Conservation (phyloP, 1,140 invertebrate genomes). For the Drosophila asahinai region DNA sequence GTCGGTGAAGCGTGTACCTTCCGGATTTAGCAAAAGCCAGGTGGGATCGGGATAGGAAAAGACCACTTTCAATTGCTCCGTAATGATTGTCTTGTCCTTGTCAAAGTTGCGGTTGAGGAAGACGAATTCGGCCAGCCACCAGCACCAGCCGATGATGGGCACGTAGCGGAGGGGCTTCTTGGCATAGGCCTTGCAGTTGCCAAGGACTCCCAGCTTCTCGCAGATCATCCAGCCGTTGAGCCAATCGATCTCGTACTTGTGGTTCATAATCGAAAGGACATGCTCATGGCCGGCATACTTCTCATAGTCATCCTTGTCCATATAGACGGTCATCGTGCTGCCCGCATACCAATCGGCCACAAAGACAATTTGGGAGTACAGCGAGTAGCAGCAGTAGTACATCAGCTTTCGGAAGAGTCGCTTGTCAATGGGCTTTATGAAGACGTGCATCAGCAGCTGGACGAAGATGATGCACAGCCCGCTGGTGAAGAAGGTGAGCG, state of each 20-base stretch:
- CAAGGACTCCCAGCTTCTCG: slow-evolving; percentile 91
- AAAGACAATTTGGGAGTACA: slow-evolving; percentile 96
- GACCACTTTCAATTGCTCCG: slow-evolving; percentile 92
- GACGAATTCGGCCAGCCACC: slow-evolving; percentile 96
- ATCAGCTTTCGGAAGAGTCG: slow-evolving; percentile 94
- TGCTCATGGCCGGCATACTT: slow-evolving; percentile 95
- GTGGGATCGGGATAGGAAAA: slow-evolving; percentile 95
- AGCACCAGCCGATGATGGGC: slow-evolving; percentile 97
- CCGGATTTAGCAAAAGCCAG: slow-evolving; percentile 96
- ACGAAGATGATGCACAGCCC: slow-evolving; percentile 94
- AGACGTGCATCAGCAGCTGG: slow-evolving; percentile 91
- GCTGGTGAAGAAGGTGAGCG: slow-evolving; percentile 95
- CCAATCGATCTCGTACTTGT: slow-evolving; percentile 98
- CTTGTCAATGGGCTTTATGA: slow-evolving; percentile 91
- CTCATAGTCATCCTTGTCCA: slow-evolving; percentile 91
- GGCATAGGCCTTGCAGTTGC: slow-evolving; percentile 97
- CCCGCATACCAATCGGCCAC: slow-evolving; percentile 97
- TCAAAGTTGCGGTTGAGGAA: slow-evolving; percentile 97
- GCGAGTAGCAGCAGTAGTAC: slow-evolving; percentile 95
- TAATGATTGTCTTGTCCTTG: slow-evolving; percentile 94
- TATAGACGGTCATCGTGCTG: slow-evolving; percentile 90
- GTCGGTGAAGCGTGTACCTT: slow-evolving; percentile 96
- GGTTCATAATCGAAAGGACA: slow-evolving; percentile 96
- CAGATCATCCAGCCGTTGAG: slow-evolving; percentile 94
- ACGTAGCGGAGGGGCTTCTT: slow-evolving; percentile 96